Conservation (phyloP, 1,140 invertebrate genomes). For the Chrysopa pallens region DNA sequence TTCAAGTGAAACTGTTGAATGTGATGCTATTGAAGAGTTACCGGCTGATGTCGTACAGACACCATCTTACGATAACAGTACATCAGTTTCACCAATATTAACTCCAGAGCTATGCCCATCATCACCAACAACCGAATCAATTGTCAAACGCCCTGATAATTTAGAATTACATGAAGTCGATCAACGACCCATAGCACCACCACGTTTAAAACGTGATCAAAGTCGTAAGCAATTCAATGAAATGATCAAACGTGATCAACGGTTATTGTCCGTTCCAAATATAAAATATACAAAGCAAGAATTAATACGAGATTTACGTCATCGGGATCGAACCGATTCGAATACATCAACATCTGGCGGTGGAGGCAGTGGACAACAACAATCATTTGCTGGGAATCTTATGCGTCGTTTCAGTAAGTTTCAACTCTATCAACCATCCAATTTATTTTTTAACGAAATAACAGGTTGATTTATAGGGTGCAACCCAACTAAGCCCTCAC, state of each 20-base stretch:
- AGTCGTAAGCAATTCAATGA: constrained; percentile 28
- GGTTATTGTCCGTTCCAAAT: constrained; percentile 58
- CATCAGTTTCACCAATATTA: constrained; percentile 9
- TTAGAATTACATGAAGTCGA: constrained; percentile 41
- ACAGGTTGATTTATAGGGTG: no score
- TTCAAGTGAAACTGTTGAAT: constrained; percentile 10
- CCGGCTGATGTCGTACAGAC: constrained; percentile 22
- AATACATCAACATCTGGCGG: constrained; percentile 9
- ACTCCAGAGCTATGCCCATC: constrained; percentile 12
- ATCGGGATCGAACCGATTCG: constrained; percentile 17
- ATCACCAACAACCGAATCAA: constrained; percentile 17
- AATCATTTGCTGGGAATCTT: constrained; percentile 47
- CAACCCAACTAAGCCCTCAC: no score
- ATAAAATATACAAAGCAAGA: constrained; percentile 41
- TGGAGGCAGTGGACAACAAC: constrained; percentile 16
- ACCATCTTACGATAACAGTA: constrained; percentile 12
- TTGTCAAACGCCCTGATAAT: constrained; percentile 32
- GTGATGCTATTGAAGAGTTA: constrained; percentile 11
- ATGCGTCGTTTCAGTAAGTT: constrained; percentile 77
- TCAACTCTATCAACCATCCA: constrained; percentile 15
- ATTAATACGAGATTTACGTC: constrained; percentile 17
- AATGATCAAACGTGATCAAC: constrained; percentile 31
- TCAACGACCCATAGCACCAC: constrained; percentile 35
- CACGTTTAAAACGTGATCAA: constrained; percentile 32
- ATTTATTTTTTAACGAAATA: neutral